These are phyloP conservation scores for Tetragonula clypearis DNA, from an alignment of 1,140 invertebrate species.

Conservation along the genomic window DNA sequence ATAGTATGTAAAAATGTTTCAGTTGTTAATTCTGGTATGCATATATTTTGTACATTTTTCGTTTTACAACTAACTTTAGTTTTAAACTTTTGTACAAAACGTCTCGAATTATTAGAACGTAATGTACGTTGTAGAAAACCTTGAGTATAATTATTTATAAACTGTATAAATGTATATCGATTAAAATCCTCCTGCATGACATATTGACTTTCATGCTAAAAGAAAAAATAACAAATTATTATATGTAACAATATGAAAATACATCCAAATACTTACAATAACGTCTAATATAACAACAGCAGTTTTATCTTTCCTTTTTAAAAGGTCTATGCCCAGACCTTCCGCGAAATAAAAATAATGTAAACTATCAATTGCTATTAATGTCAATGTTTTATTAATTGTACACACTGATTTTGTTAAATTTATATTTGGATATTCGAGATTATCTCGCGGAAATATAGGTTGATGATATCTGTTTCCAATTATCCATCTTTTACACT, in stretches of 20 bases:
- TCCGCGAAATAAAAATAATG: slow-evolving; percentile 88
- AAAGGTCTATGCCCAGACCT: slow-evolving; percentile 87
- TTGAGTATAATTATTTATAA: slow-evolving; percentile 86
- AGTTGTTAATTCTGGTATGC: slow-evolving; percentile 84
- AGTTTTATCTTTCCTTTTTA: slow-evolving; percentile 84
- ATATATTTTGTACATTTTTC: slow-evolving; percentile 71
- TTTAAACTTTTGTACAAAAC: slow-evolving; percentile 65
- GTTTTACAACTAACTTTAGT: slow-evolving; percentile 62
- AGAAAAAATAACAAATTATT: slow-evolving; percentile 60
- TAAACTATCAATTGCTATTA: slow-evolving; percentile 88
- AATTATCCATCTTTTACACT: slow-evolving; percentile 73
- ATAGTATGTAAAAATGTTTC: slow-evolving; percentile 81
- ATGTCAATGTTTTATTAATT: slow-evolving; percentile 86
- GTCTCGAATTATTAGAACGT: slow-evolving; percentile 73
- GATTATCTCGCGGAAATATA: slow-evolving; percentile 68
- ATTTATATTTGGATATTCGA: slow-evolving; percentile 44
- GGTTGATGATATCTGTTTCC: slow-evolving; percentile 76
- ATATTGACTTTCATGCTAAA: slow-evolving; percentile 87
- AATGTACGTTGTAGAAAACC: slow-evolving; percentile 83
- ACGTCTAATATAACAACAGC: slow-evolving; percentile 88
- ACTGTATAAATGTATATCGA: slow-evolving; percentile 83
- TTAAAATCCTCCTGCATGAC: slow-evolving; percentile 84
- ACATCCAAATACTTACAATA: slow-evolving; percentile 82
- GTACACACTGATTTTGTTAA: slow-evolving; percentile 82
- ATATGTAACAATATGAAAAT: not conserved